These are phyloP conservation scores for Ancistrus triradiatus DNA, from an alignment of 2,113 vertebrate genomes.

Conservation along the genomic window DNA sequence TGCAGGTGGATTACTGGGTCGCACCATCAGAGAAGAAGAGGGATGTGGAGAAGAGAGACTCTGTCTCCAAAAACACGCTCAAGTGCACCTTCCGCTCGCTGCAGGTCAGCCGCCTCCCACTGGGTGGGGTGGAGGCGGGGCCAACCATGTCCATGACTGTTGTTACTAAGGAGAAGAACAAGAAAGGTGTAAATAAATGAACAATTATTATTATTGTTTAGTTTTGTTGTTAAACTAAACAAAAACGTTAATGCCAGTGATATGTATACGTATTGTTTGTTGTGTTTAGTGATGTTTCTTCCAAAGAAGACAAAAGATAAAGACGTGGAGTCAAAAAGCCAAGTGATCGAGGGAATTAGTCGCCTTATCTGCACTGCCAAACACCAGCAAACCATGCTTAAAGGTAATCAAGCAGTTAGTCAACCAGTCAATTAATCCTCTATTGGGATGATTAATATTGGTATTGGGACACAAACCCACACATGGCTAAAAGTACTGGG, in stretches of 20 bases:
- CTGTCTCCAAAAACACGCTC: slow-evolving; percentile 86
- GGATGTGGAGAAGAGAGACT: slow-evolving; percentile 87
- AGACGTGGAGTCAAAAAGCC: slow-evolving; percentile 91
- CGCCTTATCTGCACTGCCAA: slow-evolving; percentile 96
- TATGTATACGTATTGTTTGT: slow-evolving; percentile 17
- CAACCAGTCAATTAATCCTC: neutral
- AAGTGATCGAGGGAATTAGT: slow-evolving; percentile 95
- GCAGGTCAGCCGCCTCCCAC: slow-evolving; percentile 94
- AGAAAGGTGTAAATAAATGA: slow-evolving; percentile 76
- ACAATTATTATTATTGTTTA: too few species aligned
- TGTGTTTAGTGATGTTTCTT: slow-evolving; percentile 88
- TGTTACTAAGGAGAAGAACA: slow-evolving; percentile 97
- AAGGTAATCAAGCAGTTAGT: slow-evolving; percentile 70
- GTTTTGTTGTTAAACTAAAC: too few species aligned
- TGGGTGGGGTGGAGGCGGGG: slow-evolving; percentile 69
- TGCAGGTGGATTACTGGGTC: slow-evolving; percentile 97
- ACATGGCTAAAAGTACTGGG: too few species aligned
- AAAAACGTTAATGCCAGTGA: too few species aligned
- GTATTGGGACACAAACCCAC: too few species aligned
- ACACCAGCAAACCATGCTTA: slow-evolving; percentile 96
- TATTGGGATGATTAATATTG: too few species aligned
- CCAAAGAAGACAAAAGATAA: slow-evolving; percentile 97
- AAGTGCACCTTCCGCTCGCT: slow-evolving; percentile 99
- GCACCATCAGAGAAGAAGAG: slow-evolving; percentile 84
- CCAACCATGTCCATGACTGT: slow-evolving; percentile 94